Percentiles rank a stretch among this genome's conserved stretches.
Conservation (phyloP, 92 coral and sea anemone genomes). For the Scolanthus callimorphus region DNA sequence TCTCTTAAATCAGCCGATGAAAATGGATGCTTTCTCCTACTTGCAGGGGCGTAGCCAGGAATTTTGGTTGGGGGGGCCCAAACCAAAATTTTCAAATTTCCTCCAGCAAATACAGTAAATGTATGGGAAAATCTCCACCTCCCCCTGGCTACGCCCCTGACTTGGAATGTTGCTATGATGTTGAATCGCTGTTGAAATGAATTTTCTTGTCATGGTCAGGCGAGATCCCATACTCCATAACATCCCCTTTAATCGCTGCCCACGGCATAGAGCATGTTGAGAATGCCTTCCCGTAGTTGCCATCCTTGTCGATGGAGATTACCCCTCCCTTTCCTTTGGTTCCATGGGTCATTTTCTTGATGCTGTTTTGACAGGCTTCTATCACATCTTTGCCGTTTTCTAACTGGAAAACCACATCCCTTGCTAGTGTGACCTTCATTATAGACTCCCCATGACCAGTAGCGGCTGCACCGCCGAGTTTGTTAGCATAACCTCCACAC, state of each 20-base stretch:
- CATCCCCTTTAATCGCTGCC: slow-evolving; percentile 75
- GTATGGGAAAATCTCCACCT: too few species aligned
- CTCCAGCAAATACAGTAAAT: too few species aligned
- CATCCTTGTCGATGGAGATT: slow-evolving; percentile 68
- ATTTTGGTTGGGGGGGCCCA: too few species aligned
- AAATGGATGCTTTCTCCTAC: too few species aligned
- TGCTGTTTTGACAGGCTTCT: slow-evolving; percentile 52
- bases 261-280: slow-evolving; percentile 68
- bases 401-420: slow-evolving; percentile 65
- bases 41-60: too few species aligned
- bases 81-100: too few species aligned
- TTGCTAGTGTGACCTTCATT: slow-evolving; percentile 70
- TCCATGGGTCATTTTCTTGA: slow-evolving; percentile 43
- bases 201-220: too few species aligned
- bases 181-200: too few species aligned
- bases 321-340: slow-evolving; percentile 76
- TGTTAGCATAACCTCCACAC: slow-evolving; percentile 83
- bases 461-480: slow-evolving; percentile 66
- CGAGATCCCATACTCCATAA: slow-evolving; percentile 67
- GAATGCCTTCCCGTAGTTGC: slow-evolving; percentile 65
- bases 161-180: too few species aligned
- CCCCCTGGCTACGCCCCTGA: too few species aligned
- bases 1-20: too few species aligned
- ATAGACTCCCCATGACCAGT: slow-evolving; percentile 93
- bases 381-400: slow-evolving; percentile 51